Base-by-base conservation (phyloP, 2,888 invertebrate species). In the Philopedon plagiatum region DNA sequence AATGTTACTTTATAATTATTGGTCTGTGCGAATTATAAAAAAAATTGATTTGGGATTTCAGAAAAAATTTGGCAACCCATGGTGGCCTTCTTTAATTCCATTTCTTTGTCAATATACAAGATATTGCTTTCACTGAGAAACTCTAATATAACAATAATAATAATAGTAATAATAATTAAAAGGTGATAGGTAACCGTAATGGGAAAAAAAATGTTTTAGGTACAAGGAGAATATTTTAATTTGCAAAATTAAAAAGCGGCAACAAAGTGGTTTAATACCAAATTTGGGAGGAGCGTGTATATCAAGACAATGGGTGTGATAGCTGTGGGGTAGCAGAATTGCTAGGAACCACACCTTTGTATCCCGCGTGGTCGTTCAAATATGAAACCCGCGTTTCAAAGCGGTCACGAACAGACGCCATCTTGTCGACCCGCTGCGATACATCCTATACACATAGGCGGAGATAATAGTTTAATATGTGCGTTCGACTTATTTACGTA, bases 251-350 rank as follows among this genome's bases (percentile, higher is more conserved):
- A 49, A 26, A 68, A 60, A 51, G 37, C 58, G 5, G 29, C 13
- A 61, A 23, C 21, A 60, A 67, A 32, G 11, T 26, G 57, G 51
- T 57, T 69, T 58, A 51, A 62, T 72, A 46, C 23, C 51, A 60
- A 71, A 39, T 71, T 74, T 81, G 81, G 81, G 81, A 81, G 81
- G 82, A 81, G 81, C 81, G 68, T 79, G 56, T 63, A 65, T 60
- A 79, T n/a, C n/a, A 80, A 81, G 81, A 82, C 81, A 82, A 82
- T 82, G 81, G 82, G 80, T 81, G 81, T 81, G 79, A 80, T 76
- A 79, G 76, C 78, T 76, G 78, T 79, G 79, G 80, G 80, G 81
- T 81, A 79, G 79, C 79, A 76, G 77, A 76, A 77, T 76, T 71
- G 62, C 72, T 70, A 71, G 32, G 80, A 78, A 82, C 81, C 82